Evolutionary conservation across 2,797 vertebrate species (phyloP).

Genomic region (Periparus ater): DNA sequence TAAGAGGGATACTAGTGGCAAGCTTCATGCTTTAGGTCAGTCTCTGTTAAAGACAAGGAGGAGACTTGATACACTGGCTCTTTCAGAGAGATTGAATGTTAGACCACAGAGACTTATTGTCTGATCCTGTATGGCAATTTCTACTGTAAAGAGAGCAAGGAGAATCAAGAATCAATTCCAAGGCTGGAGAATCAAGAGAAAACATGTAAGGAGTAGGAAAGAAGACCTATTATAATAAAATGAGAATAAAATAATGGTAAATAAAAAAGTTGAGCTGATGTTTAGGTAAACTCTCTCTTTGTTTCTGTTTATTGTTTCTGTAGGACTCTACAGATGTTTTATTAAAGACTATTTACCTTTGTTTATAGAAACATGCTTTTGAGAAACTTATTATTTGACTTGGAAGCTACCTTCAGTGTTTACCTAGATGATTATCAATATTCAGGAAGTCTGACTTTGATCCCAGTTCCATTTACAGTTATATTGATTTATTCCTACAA

Average conservation of each 20-base stretch:
- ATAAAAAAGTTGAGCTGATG: background rate
- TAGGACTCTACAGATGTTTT: background rate
- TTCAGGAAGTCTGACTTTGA: background rate
- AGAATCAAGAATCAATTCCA: background rate
- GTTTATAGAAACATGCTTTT: background rate
- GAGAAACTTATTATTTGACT: background rate
- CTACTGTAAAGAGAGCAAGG: background rate
- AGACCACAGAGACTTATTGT: background rate
- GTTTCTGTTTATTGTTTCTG: background rate
- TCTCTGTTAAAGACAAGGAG: background rate
- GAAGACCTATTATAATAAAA: background rate
- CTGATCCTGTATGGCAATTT: background rate
- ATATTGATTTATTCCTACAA: background rate
- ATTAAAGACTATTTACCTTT: background rate
- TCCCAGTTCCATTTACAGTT: background rate
- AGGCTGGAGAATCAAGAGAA: background rate
- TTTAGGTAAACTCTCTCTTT: background rate
- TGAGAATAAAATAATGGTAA: background rate
- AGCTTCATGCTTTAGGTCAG: background rate
- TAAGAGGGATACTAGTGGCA: background rate
- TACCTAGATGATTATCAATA: background rate
- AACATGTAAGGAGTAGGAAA: background rate
- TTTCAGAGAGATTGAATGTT: slow-evolving; percentile 13
- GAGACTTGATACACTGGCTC: background rate
- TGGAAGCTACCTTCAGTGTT: background rate